Evolutionary conservation across 2,113 vertebrate species (phyloP), one percentile per base, ranked within the genome.

Genomic region (Pterocles orientalis): DNA sequence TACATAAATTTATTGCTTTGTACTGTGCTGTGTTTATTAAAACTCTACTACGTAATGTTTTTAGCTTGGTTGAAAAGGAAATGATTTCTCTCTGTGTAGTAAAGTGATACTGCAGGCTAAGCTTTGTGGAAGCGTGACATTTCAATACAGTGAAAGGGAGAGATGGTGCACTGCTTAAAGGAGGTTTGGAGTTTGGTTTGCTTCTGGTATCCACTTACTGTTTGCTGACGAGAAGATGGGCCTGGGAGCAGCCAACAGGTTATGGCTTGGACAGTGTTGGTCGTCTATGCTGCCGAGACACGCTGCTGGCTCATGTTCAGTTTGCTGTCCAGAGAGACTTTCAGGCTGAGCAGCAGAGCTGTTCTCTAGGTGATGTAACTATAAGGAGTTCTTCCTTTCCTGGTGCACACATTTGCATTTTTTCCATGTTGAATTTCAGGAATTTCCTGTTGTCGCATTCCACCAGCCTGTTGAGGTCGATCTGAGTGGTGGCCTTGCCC

Each of bases 1-100:
- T 83, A 18, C 2, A 4, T 18, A 69, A 88, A 91, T 94, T 88
- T 90, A 93, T 70, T 76, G 66, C 76, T 88, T 76, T 82, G 68
- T 83, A 56, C 62, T 0, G 1, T 86, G 88, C 62, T 76, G 61
- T 47, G 58, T 57, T 95, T 80, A 68, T 65, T 76, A 86, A 83
- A 83, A 19, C 20, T 75, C 47, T 43, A 21, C 41, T 33, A 29
- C 23, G 8, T 48, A 21, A 75, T 41, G 57, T 47, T 41, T 47
- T 92, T 51, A 72, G 34, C 53, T 80, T 41, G 79, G 68, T 33
- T n/a, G 75, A 79, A 88, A 90, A 62, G 39, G 48, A 76, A 72
- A 77, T 79, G 8, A 26, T 88, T 88, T 80, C 53, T 68, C 28
- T 60, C 2, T 73, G 2, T 48, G 34, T 9, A 56, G 28, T 20